Evolutionary conservation across 2,888 invertebrate genomes (phyloP).

Genomic region (Gymnoscelis rufifasciata): DNA sequence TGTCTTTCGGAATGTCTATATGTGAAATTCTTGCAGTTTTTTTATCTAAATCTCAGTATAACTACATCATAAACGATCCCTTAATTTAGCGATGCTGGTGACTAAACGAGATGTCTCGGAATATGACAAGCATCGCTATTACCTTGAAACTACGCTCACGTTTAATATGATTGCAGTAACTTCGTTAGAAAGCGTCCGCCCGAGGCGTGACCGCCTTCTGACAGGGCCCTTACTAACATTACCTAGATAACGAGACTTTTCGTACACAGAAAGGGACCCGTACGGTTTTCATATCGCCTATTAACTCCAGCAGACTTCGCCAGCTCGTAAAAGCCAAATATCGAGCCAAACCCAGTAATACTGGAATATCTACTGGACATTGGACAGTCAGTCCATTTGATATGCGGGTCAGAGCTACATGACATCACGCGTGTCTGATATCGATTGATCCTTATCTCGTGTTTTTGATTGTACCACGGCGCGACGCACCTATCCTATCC

Average conservation of each 20-base stretch:
- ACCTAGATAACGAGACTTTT: neutral
- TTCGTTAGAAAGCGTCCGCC: too few relatives aligned
- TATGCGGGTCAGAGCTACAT: constrained; percentile 13
- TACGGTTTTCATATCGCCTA: neutral
- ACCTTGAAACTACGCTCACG: too few relatives aligned
- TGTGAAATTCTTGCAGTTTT: too few relatives aligned
- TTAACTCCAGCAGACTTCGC: neutral
- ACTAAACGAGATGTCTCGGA: too few relatives aligned
- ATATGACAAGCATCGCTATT: too few relatives aligned
- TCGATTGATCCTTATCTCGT: constrained; percentile 18
- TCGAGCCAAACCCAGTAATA: neutral
- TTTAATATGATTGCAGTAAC: too few relatives aligned
- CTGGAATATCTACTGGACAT: neutral
- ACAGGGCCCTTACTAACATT: too few relatives aligned
- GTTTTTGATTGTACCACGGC: constrained; percentile 11
- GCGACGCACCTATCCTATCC: neutral
- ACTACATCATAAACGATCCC: too few relatives aligned
- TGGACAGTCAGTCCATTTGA: constrained; percentile 7
- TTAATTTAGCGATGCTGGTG: too few relatives aligned
- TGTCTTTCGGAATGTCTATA: too few relatives aligned
- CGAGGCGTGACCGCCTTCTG: too few relatives aligned
- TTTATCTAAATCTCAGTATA: too few relatives aligned
- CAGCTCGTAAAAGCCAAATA: neutral
- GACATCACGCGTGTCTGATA: constrained; percentile 16
- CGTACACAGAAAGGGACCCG: neutral